Evolutionary conservation across 2,888 invertebrate species (phyloP).

Genomic region (Gari tellinella): DNA sequence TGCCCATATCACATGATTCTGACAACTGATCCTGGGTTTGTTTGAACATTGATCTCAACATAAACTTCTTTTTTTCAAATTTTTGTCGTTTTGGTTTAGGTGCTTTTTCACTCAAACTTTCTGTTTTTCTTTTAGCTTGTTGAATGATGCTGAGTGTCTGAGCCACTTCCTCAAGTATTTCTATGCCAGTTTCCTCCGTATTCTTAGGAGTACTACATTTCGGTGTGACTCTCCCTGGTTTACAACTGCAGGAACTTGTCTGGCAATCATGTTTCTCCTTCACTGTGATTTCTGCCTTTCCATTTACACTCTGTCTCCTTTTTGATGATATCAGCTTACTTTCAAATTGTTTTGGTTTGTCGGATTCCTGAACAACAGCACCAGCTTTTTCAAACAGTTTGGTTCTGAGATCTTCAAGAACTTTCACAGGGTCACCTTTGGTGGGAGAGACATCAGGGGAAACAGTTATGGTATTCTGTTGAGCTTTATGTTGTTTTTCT

Average conservation of each 20-base stretch:
- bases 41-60: conserved; percentile 44
- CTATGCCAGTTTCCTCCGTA: conserved; percentile 1
- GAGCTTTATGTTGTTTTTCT: background rate
- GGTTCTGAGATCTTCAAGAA: conserved; percentile 41
- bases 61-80: conserved; percentile 42
- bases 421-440: conserved; percentile 30
- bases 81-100: conserved; percentile 8
- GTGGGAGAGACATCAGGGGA: conserved; percentile 26
- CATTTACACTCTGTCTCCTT: conserved; percentile 3
- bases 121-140: conserved; percentile 31
- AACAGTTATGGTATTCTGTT: background rate
- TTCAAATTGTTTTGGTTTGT: conserved; percentile 50
- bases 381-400: conserved; percentile 56
- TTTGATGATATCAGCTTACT: conserved; percentile 51
- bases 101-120: background rate
- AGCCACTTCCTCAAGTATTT: conserved; percentile 51
- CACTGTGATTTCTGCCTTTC: background rate
- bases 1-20: no score
- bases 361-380: conserved; percentile 29
- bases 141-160: conserved; percentile 36
- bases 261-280: background rate
- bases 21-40: no score
- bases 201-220: background rate
- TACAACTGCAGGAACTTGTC: background rate
- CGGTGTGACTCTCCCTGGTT: conserved; percentile 30